These are phyloP conservation scores for Ophion ellenae DNA, from an alignment of 2,888 invertebrate genomes.

Conservation along the genomic window DNA sequence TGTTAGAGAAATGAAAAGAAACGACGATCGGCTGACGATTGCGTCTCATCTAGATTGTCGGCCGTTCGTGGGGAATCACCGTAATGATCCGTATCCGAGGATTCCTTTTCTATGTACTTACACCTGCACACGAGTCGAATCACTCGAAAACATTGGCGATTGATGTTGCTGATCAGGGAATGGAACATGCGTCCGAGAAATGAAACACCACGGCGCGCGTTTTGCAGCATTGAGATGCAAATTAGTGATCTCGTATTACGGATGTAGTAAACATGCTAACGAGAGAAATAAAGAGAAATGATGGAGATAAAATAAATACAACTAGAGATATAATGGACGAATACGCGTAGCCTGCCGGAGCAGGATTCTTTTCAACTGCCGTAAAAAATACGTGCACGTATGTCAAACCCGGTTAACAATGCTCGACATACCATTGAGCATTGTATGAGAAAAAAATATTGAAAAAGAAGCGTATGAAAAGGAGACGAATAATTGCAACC, in stretches of 20 bases:
- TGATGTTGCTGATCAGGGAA: slow-evolving; percentile 3
- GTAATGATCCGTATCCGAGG: slow-evolving; percentile 67
- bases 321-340: slow-evolving; percentile 10
- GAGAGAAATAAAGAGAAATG: slow-evolving; percentile 33
- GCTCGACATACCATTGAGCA: slow-evolving; percentile 4
- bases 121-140: slow-evolving; percentile 29
- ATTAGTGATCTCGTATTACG: slow-evolving; percentile 61
- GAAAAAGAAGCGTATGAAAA: slow-evolving; percentile 41
- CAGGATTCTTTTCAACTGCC: slow-evolving; percentile 37
- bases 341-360: slow-evolving; percentile 35
- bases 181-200: slow-evolving; percentile 36
- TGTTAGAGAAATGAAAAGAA: slow-evolving; percentile 57
- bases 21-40: slow-evolving; percentile 52
- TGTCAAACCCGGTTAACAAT: slow-evolving; percentile 56
- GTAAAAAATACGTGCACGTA: slow-evolving; percentile 39
- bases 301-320: slow-evolving; percentile 2
- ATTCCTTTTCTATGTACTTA: slow-evolving; percentile 47
- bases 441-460: slow-evolving; percentile 41
- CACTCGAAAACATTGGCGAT: slow-evolving; percentile 25
- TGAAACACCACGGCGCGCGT: slow-evolving; percentile 50
- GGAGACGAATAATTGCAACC: background rate
- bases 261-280: slow-evolving; percentile 56
- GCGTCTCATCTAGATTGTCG: slow-evolving; percentile 59
- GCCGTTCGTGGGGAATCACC: slow-evolving; percentile 35
- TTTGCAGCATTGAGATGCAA: slow-evolving; percentile 63